Evolutionary conservation across 2,797 vertebrate genomes (phyloP).

Genomic region (Acanthis flammea): DNA sequence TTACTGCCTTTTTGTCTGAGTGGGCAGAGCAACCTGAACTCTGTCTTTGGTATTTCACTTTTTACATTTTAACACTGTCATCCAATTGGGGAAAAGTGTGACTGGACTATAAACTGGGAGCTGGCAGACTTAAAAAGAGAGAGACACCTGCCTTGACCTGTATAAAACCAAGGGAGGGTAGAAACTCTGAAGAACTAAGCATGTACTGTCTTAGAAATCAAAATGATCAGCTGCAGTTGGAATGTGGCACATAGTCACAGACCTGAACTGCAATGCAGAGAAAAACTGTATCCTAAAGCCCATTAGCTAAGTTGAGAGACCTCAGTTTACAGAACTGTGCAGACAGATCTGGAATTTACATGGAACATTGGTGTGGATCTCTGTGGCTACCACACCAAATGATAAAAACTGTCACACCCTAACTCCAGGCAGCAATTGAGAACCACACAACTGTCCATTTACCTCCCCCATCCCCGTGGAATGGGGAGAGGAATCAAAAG

Average conservation of each 20-base stretch:
- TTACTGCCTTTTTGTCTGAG: not conserved
- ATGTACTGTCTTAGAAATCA: not conserved
- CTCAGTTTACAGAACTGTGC: not conserved
- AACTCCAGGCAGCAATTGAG: not conserved
- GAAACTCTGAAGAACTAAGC: not conserved
- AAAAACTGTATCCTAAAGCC: not conserved
- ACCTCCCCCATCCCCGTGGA: not conserved
- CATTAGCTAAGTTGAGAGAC: not conserved
- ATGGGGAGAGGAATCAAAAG: not conserved
- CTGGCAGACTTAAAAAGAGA: not conserved
- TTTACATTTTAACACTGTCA: not conserved
- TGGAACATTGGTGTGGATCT: not conserved
- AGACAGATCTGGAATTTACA: not conserved
- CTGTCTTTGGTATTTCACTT: not conserved
- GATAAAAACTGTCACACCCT: not conserved
- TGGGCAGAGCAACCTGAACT: constrained; percentile 9
- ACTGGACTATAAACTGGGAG: not conserved
- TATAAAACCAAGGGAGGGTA: not conserved
- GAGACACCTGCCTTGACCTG: not conserved
- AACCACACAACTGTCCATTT: accelerated
- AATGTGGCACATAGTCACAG: not conserved
- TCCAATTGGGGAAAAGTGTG: not conserved
- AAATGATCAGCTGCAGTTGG: not conserved
- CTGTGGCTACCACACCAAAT: not conserved
- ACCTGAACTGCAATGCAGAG: not conserved